A percentile compares a stretch with the other conserved stretches of the same genome.
These are phyloP conservation scores for Silurus lanzhouensis DNA, from an alignment of 2,797 vertebrate species.

Conservation along the genomic window DNA sequence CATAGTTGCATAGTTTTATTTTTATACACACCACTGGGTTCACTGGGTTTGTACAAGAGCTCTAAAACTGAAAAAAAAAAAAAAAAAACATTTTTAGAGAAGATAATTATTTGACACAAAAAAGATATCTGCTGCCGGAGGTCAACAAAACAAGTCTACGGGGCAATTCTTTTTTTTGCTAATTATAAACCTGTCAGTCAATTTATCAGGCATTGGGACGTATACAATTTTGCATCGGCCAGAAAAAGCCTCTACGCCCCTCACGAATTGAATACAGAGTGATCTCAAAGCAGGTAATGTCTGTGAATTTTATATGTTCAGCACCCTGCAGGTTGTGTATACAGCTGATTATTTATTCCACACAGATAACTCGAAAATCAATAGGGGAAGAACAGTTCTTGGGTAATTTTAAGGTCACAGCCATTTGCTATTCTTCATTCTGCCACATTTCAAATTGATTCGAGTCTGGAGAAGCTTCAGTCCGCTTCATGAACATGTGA, in stretches of 20 bases:
- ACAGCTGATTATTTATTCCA: constrained; percentile 59
- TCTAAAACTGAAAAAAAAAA: neutral
- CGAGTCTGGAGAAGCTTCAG: constrained; percentile 45
- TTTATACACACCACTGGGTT: neutral
- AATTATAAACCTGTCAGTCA: constrained; percentile 14
- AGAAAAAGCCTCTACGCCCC: neutral
- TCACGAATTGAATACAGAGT: constrained; percentile 35
- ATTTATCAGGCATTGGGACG: constrained; percentile 6
- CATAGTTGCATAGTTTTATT: neutral
- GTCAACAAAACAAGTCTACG: neutral
- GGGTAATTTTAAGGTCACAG: constrained; percentile 61
- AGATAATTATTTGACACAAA: constrained; percentile 8
- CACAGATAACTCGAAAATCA: constrained; percentile 56
- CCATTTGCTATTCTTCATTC: constrained; percentile 58
- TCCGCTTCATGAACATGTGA: constrained; percentile 45
- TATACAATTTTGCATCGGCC: constrained; percentile 16
- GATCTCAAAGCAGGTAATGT: constrained; percentile 35
- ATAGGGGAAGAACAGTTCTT: constrained; percentile 55
- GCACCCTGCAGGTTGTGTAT: constrained; percentile 38
- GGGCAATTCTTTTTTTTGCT: neutral
- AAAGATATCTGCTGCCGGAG: constrained; percentile 4
- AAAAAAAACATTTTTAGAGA: neutral
- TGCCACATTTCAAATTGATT: constrained; percentile 59
- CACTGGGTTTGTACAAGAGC: neutral
- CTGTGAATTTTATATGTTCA: constrained; percentile 31